Base-by-base conservation (phyloP, 1,140 invertebrate species). In the Pinna nobilis region DNA sequence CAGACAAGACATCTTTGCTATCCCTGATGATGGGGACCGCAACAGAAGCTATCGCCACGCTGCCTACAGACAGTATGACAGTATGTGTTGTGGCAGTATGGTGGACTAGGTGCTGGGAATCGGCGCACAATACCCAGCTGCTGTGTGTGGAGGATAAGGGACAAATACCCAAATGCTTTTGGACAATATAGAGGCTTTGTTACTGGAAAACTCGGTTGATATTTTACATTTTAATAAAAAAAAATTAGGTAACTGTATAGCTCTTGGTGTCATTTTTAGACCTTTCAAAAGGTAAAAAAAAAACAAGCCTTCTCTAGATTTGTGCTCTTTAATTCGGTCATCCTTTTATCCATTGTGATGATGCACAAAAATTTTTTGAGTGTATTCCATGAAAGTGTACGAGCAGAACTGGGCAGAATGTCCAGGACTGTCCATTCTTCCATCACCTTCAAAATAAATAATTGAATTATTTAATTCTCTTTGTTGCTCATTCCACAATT, bases 341-440 rank as follows among this genome's bases (percentile, higher is more conserved):
- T 7, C 18, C 65, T 51, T 25, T 68, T 68, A 25, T 68, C 50
- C 49, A 68, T 57, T n/a, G 65, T 68, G 18, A 69, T 20, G 15
- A 69, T 59, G 35, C 39, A 59, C 25, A 69, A 18, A 6, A 59
- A 59, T 57, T 20, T 69, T 20, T 69, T 69, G 20, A 25, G 41
- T 28, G 20, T 39, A 23, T 39, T 69, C 53, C 67, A 69, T 69
- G 28, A 60, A 59, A 13, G 55, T 59, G 41, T 60, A 69, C 5
- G 53, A 47, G 35, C 67, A 69, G 33, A 32, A 69, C 23, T 69
- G 67, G 3, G 67, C 67, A 18, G 23, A 28, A 44, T 69, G 53
- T 23, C 67, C 53, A 33, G 53, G 53, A 57, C 67, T 68, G 39
- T 68, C 66, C 66, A 69, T 67, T 69, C 67, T 41, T 6, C 53